Evolutionary conservation across 2,797 vertebrate genomes (phyloP).

Genomic region (Acanthurus lineatus): DNA sequence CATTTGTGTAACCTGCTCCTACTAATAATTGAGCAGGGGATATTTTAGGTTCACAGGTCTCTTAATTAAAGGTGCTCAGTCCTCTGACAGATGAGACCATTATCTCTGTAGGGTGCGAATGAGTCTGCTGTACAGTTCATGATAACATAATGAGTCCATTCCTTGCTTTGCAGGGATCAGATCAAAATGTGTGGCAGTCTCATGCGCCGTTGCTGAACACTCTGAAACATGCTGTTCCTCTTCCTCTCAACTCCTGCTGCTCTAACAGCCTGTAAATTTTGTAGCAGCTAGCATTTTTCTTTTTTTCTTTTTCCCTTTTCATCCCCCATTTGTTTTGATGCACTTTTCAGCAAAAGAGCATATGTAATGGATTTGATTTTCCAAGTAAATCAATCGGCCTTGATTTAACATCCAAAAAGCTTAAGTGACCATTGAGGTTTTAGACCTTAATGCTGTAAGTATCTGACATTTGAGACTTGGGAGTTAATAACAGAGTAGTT

Average conservation of each 20-base stretch:
- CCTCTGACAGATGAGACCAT: constrained; percentile 75
- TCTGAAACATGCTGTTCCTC: constrained; percentile 17
- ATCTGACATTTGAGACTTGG: not conserved
- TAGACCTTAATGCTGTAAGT: not conserved
- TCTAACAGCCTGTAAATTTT: constrained; percentile 13
- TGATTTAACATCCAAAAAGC: constrained; percentile 11
- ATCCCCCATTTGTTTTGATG: not conserved
- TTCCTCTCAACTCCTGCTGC: not conserved
- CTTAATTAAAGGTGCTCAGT: constrained; percentile 69
- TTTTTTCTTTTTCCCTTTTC: no score
- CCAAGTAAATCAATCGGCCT: not conserved
- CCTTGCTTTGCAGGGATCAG: constrained; percentile 41
- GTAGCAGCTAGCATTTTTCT: not conserved
- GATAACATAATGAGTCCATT: constrained; percentile 68
- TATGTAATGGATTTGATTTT: constrained; percentile 12
- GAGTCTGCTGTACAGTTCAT: constrained; percentile 63
- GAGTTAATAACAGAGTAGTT: constrained; percentile 12
- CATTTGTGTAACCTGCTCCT: constrained; percentile 53
- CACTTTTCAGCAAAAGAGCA: not conserved
- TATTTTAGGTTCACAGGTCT: constrained; percentile 72
- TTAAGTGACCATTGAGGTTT: not conserved
- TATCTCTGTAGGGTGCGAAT: constrained; percentile 71
- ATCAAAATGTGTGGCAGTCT: constrained; percentile 31
- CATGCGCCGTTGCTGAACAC: constrained; percentile 4
- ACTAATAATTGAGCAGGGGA: constrained; percentile 53